These are phyloP conservation scores for Delphinus delphis DNA, from an alignment of 2,113 vertebrate species.

Conservation along the genomic window DNA sequence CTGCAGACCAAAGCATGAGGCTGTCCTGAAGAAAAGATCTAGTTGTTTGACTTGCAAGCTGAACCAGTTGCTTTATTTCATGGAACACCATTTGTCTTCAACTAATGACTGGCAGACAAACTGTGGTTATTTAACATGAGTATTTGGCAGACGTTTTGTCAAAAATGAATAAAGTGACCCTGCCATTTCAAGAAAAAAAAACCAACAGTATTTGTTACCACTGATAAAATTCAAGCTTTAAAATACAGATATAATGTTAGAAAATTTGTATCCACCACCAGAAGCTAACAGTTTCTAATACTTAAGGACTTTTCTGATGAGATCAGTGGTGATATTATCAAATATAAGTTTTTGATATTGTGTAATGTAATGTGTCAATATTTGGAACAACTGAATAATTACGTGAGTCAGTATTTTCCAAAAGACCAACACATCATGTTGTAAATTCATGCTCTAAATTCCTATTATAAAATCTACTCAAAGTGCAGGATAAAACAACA, in stretches of 20 bases:
- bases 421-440: background rate
- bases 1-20: background rate
- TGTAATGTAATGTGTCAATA: background rate
- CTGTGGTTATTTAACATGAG: background rate
- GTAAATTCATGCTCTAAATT: background rate
- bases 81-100: background rate
- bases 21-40: background rate
- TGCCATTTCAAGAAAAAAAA: background rate
- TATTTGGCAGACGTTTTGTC: background rate
- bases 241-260: background rate
- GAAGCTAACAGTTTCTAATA: background rate
- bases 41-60: background rate
- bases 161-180: background rate
- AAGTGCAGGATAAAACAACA: background rate
- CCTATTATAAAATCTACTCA: background rate
- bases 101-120: background rate
- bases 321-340: background rate
- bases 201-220: background rate
- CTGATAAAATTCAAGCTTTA: background rate
- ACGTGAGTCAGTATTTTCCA: background rate
- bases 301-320: background rate
- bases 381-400: constrained; percentile 4
- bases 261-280: background rate
- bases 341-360: background rate
- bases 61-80: background rate